Evolutionary conservation across 2,797 vertebrate genomes (phyloP).

Genomic region (Sebastolobus altivelis): DNA sequence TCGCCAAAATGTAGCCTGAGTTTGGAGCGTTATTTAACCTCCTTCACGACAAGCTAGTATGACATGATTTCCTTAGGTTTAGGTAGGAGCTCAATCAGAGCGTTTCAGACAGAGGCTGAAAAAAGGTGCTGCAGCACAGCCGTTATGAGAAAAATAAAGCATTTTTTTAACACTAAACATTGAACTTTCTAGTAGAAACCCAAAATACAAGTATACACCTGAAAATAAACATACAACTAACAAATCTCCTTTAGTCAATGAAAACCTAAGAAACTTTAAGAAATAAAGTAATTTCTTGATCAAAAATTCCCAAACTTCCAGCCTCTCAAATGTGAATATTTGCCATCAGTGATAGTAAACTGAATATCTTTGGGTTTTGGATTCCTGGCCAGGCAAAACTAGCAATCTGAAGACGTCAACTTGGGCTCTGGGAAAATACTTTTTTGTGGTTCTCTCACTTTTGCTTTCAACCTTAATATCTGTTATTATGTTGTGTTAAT

Average conservation of each 20-base stretch:
- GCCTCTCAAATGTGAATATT: not conserved
- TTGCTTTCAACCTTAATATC: not conserved
- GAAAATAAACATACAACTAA: not conserved
- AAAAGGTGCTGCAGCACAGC: no score
- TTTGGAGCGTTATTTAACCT: no score
- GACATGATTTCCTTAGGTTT: no score
- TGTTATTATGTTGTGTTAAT: not conserved
- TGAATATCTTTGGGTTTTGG: not conserved
- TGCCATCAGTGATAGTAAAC: not conserved
- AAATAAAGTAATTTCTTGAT: not conserved
- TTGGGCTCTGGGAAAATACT: not conserved
- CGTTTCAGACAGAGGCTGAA: no score
- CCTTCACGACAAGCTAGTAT: no score
- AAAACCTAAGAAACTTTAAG: not conserved
- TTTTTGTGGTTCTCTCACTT: not conserved
- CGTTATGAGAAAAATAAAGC: no score
- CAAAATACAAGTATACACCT: no score
- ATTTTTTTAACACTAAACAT: no score
- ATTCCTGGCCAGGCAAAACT: not conserved
- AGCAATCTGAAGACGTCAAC: not conserved
- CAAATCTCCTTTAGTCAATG: not conserved
- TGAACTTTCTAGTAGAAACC: no score
- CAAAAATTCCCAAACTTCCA: not conserved
- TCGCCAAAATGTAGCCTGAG: no score
- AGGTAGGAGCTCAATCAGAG: no score